Evolutionary conservation across 2,888 invertebrate genomes (phyloP).

Genomic region (Osmoderma eremita): DNA sequence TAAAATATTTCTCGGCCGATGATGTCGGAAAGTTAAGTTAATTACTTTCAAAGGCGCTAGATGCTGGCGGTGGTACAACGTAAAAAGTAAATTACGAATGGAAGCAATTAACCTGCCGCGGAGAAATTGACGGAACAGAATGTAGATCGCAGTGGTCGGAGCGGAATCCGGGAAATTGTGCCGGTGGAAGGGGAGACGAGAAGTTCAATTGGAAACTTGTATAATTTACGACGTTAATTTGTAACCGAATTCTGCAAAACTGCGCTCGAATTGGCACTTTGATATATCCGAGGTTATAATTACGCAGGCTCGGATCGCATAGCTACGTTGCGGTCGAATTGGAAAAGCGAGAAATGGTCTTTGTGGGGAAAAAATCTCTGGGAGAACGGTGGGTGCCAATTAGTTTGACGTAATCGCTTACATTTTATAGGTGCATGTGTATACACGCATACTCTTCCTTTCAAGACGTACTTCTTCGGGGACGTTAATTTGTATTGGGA

Average conservation of each 20-base stretch:
- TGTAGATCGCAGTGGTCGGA: slow-evolving; percentile 32
- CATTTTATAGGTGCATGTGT: too few species aligned
- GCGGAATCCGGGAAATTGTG: neutral
- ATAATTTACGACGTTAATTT: slow-evolving; percentile 53
- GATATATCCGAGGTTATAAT: slow-evolving; percentile 51
- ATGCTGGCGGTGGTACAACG: neutral
- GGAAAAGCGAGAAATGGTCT: neutral
- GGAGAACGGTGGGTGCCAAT: too few species aligned
- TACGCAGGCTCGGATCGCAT: slow-evolving; percentile 39
- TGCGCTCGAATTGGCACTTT: slow-evolving; percentile 50
- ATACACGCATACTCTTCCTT: too few species aligned
- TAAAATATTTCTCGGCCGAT: slow-evolving; percentile 28
- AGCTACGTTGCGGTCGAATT: slow-evolving; percentile 4
- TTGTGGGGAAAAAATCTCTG: neutral
- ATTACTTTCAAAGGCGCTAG: slow-evolving; percentile 16
- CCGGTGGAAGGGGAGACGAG: slow-evolving; percentile 25
- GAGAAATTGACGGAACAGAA: slow-evolving; percentile 50
- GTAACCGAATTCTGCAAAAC: slow-evolving; percentile 50
- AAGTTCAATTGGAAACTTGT: slow-evolving; percentile 48
- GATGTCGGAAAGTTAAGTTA: slow-evolving; percentile 42
- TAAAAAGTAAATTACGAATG: slow-evolving; percentile 50
- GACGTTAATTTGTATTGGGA: too few species aligned
- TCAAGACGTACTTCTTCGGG: too few species aligned
- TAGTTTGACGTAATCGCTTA: too few species aligned
- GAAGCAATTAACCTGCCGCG: slow-evolving; percentile 50